A percentile compares a stretch with the other conserved stretches of the same genome.
Conservation (phyloP, 2,797 vertebrate genomes). For the Gorsachius magnificus region DNA sequence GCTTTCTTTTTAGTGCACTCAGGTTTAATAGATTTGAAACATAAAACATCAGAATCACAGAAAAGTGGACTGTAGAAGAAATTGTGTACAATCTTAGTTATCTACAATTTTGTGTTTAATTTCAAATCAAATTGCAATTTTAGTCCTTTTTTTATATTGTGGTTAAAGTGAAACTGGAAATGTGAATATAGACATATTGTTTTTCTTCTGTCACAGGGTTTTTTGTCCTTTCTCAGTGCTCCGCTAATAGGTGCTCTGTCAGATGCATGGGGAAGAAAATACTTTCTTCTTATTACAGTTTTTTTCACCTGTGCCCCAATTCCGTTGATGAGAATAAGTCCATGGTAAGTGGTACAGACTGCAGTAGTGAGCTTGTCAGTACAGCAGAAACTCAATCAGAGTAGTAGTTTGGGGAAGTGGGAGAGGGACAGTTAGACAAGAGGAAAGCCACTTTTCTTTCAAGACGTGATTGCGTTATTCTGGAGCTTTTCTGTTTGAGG, state of each 20-base stretch:
- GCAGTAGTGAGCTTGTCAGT: neutral
- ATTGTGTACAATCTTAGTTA: neutral
- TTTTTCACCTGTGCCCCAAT: constrained; percentile 89
- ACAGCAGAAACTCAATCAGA: neutral
- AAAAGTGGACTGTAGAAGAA: neutral
- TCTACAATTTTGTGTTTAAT: neutral
- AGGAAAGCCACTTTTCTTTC: neutral
- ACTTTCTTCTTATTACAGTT: constrained; percentile 85
- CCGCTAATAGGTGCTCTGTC: constrained; percentile 86
- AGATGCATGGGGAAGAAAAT: constrained; percentile 86
- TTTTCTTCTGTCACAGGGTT: constrained; percentile 74
- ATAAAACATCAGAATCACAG: neutral
- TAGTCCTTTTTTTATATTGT: neutral
- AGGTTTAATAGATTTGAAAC: neutral
- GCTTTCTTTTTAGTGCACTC: neutral
- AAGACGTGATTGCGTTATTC: neutral
- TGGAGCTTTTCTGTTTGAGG: neutral
- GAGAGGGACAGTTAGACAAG: neutral
- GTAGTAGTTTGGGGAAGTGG: neutral
- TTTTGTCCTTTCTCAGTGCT: constrained; percentile 89
- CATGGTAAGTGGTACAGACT: constrained; percentile 78
- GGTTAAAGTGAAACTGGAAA: neutral
- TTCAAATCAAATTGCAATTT: neutral
- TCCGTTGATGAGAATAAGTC: constrained; percentile 86
- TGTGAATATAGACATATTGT: neutral